Base-by-base conservation (phyloP, 2,113 vertebrate species). In the Ictalurus punctatus region DNA sequence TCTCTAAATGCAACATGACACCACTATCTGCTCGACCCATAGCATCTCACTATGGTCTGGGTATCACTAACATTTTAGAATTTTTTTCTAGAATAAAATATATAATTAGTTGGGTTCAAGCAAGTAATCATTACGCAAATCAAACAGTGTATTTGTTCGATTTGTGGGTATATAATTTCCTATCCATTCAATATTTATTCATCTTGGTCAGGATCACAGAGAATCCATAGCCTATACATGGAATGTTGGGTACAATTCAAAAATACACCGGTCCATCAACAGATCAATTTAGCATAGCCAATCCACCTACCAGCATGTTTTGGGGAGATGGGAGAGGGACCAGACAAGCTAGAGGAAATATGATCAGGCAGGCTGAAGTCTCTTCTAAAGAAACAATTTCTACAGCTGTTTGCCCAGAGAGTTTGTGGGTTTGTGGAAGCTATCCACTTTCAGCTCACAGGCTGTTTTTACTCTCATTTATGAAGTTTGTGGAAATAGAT, bases 1-100 rank as follows among this genome's bases (percentile, higher is more conserved):
- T 44, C 74, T 87, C 40, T 52, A 37, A 65, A 63, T 19, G 63
- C 86, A 83, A 82, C 79, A 30, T n/a, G 54, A 88, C 56, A 84
- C 87, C 34, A 7, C 8, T 69, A 88, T 71, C 86, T 37, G 30
- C 63, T 71, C 30, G 1, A 40, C 6, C 30, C 34, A 13, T n/a
- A 54, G 58, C 6, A 16, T 30, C 65, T 25, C 44, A 44, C 63
- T 16, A 9, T 12, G 23, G 21, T 84, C 65, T 25, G 44, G 17
- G 14, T 85, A 56, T 56, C 79, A 58, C 7, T 80, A 3, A 34
- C 2, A 48, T 76, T 48, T 48, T 76, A 23, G 6, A 37, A 5
- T 74, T 74, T 40, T 19, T 40, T 76, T 12, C 4, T 4, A 65
- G 13, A 76, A 44, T 76, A 16, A 27, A 48, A 56, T 19, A 30